Base-by-base conservation (phyloP, 2,113 vertebrate genomes). In the Ophthalmolycus amberensis region DNA sequence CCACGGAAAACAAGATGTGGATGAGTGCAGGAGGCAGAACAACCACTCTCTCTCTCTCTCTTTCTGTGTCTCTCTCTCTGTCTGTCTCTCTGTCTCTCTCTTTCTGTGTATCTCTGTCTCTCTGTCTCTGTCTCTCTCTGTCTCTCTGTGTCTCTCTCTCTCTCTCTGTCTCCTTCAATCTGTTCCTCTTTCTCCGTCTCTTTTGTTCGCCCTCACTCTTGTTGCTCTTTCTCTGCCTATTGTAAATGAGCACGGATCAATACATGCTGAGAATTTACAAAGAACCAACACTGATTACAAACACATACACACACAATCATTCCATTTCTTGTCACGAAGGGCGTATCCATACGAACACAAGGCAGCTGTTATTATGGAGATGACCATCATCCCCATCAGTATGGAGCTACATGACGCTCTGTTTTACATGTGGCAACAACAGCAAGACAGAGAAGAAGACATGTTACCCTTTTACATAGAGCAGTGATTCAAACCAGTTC, bases 1-100 rank as follows among this genome's bases (percentile, higher is more conserved):
- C 20, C 60, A 77, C 69, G 38, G 73, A 75, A 89, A 87, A 88
- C 67, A 86, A 82, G 76, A 75, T 37, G 44, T 79, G 72, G 71
- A 88, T 70, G 60, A 77, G 50, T 38, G 48, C 75, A 84, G 68
- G 77, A 76, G 68, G 54, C 63, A 32, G 27, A 84, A 56, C 42
- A 27, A 40, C 2, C 20, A 52, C 34, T 8, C 48, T 34, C 52
- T 52, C 20, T 3, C 7, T 22, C 50, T 50, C 18, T 46, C 50
- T 38, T 27, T 5, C 46, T 18, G 27, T 15, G 40, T 38, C 56
- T 60, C 27, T 9, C 27, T 32, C 58, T 22, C 20, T 22, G 2
- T 22, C 32, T 54, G 9, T 4, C 22, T 10, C 52, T 58, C 50
- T 29, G n/a, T 56, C 16, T 63, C 50, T 50, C 18, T 46, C 50